These are phyloP conservation scores for Tor tambroides DNA, from an alignment of 2,113 vertebrate genomes.

Conservation along the genomic window DNA sequence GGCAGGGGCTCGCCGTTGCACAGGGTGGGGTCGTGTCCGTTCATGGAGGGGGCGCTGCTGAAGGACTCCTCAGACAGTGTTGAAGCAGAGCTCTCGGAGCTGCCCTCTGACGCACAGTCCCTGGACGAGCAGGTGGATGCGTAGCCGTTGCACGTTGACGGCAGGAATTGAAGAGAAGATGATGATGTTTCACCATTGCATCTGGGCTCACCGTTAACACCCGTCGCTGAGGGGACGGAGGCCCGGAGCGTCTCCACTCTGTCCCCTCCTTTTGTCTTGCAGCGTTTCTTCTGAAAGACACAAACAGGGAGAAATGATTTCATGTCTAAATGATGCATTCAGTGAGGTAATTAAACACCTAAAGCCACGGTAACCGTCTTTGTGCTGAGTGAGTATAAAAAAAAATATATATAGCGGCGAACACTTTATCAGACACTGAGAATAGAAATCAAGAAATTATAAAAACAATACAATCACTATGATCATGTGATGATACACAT, in stretches of 20 bases:
- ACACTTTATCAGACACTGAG: not conserved
- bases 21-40: slow-evolving; percentile 74
- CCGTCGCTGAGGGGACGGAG: slow-evolving; percentile 67
- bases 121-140: slow-evolving; percentile 80
- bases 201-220: slow-evolving; percentile 82
- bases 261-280: slow-evolving; percentile 87
- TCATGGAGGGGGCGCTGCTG: slow-evolving; percentile 83
- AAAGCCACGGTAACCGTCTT: slow-evolving; percentile 55
- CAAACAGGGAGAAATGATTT: slow-evolving; percentile 24
- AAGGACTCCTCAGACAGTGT: slow-evolving; percentile 90
- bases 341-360: slow-evolving; percentile 16
- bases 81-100: slow-evolving; percentile 86
- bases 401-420: not conserved
- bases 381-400: slow-evolving; percentile 27
- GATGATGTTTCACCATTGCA: slow-evolving; percentile 77
- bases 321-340: slow-evolving; percentile 32
- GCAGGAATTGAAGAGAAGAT: slow-evolving; percentile 80
- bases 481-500: not conserved
- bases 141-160: slow-evolving; percentile 72
- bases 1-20: slow-evolving; percentile 83
- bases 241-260: slow-evolving; percentile 86
- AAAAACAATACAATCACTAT: not conserved
- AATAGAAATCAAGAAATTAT: not conserved
- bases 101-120: slow-evolving; percentile 84
- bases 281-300: slow-evolving; percentile 88